These are phyloP conservation scores for Pteropus rufus DNA, from an alignment of 2,797 vertebrate genomes.

Conservation along the genomic window DNA sequence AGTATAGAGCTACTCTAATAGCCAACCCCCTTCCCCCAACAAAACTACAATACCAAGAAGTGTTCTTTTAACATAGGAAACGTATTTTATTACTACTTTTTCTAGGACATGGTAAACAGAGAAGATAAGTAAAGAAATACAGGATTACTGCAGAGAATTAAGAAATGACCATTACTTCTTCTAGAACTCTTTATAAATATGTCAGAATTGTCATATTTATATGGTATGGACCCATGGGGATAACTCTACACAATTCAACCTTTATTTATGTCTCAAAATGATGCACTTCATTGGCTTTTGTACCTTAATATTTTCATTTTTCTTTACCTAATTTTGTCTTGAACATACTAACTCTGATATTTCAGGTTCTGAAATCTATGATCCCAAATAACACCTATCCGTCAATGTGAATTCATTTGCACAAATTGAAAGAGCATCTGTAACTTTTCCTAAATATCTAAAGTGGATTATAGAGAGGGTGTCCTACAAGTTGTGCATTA, in stretches of 20 bases:
- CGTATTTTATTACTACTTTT: neutral
- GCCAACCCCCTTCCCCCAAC: accelerated
- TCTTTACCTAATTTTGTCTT: slow-evolving; percentile 16
- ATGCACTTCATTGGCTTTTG: neutral
- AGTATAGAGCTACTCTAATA: neutral
- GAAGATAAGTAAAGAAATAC: neutral
- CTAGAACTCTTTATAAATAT: neutral
- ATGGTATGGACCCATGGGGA: neutral
- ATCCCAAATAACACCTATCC: neutral
- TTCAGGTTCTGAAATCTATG: neutral
- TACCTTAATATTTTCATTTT: slow-evolving; percentile 1
- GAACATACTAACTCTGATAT: neutral
- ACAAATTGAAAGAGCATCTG: neutral
- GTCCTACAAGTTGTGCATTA: neutral
- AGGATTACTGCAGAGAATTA: neutral
- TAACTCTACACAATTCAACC: neutral
- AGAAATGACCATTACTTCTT: neutral
- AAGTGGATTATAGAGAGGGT: neutral
- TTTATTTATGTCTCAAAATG: neutral
- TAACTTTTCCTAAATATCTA: slow-evolving; percentile 6
- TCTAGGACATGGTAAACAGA: neutral
- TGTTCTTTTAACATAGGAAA: neutral
- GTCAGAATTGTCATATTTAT: neutral
- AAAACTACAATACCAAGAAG: too few species aligned
- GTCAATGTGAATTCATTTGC: neutral